A percentile compares a stretch with the other conserved stretches of the same genome.
Conservation (phyloP, 2,888 invertebrate species). For the Choristoneura rosaceana region DNA sequence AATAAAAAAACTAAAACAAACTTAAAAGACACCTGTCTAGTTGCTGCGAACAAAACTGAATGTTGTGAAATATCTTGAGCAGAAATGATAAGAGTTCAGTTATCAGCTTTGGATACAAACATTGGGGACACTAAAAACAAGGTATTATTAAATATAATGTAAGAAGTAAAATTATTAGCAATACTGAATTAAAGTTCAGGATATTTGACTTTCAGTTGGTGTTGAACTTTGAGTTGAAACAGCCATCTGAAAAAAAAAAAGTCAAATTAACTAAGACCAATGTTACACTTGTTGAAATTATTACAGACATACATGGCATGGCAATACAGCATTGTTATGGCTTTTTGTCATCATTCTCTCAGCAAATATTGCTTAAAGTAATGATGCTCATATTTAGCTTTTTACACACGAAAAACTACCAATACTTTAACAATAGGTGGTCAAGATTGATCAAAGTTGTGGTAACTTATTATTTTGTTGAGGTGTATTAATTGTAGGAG, state of each 20-base stretch:
- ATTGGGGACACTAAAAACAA: slow-evolving; percentile 48
- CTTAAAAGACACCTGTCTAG: slow-evolving; percentile 54
- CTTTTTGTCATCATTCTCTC: too few relatives aligned
- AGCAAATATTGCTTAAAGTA: too few relatives aligned
- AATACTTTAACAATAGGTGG: too few relatives aligned
- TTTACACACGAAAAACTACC: too few relatives aligned
- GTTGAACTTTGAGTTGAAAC: slow-evolving; percentile 63
- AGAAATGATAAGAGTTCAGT: slow-evolving; percentile 77
- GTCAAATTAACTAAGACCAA: background rate
- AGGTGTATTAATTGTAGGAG: too few relatives aligned
- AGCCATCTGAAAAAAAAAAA: slow-evolving; percentile 72
- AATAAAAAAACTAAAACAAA: slow-evolving; percentile 5
- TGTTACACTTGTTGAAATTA: background rate
- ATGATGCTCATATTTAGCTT: too few relatives aligned
- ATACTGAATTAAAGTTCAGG: slow-evolving; percentile 61
- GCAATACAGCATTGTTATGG: too few relatives aligned
- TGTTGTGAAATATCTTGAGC: slow-evolving; percentile 74
- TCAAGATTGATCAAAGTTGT: too few relatives aligned
- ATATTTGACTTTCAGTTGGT: slow-evolving; percentile 71
- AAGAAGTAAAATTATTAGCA: slow-evolving; percentile 49
- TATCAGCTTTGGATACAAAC: slow-evolving; percentile 59
- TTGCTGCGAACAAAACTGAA: slow-evolving; percentile 57
- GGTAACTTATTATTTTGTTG: too few relatives aligned
- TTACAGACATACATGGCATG: background rate
- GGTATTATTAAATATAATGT: slow-evolving; percentile 45